phyloP scores from a whole-genome alignment of 2,113 vertebrate species.

The Cranoglanis bouderius region DNA sequence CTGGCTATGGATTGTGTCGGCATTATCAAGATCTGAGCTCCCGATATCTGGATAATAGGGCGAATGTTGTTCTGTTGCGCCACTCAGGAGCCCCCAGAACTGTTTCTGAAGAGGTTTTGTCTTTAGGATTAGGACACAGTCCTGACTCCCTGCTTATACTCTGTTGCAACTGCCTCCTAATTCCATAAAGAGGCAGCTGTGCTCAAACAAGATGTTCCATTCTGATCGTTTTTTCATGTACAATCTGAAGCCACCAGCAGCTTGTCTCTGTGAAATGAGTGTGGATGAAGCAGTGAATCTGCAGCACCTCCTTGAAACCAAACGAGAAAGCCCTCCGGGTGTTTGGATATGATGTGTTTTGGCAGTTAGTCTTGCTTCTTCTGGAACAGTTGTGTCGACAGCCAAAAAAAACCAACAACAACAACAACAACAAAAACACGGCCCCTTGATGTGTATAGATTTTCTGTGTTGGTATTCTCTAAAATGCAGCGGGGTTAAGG shows the following conservation, averaged over 20 bases:
- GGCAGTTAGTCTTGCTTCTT: slow-evolving; percentile 1
- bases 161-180: not conserved
- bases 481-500: not conserved
- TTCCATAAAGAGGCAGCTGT: slow-evolving; percentile 16
- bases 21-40: not conserved
- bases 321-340: slow-evolving; percentile 13
- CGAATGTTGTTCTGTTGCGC: not conserved
- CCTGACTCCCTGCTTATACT: slow-evolving; percentile 23
- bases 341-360: slow-evolving; percentile 13
- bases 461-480: not conserved
- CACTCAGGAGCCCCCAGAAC: not conserved
- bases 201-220: slow-evolving; percentile 37
- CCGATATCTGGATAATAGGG: not conserved
- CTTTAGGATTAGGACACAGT: not conserved
- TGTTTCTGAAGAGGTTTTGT: not conserved
- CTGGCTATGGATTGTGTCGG: not conserved
- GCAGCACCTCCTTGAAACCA: slow-evolving; percentile 6
- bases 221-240: slow-evolving; percentile 47
- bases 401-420: not conserved
- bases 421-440: not conserved
- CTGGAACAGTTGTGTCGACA: not conserved
- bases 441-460: not conserved
- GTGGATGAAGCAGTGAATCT: slow-evolving; percentile 24
- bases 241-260: slow-evolving; percentile 13
- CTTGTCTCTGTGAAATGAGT: slow-evolving; percentile 1